Evolutionary conservation across 2,888 invertebrate genomes (phyloP).

Genomic region (Petrolisthes cinctipes): DNA sequence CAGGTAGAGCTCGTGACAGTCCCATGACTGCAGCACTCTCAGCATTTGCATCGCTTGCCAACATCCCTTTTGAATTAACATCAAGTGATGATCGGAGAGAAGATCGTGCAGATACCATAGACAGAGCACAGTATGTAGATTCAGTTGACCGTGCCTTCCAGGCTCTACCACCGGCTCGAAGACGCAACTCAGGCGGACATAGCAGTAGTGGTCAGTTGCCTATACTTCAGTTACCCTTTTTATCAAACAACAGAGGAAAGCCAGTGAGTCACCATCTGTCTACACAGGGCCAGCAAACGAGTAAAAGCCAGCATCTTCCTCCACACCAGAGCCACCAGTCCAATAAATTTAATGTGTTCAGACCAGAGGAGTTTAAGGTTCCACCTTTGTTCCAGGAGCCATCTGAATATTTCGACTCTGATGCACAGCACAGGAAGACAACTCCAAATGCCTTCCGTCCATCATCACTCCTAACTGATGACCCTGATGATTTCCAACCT

Average conservation of each 20-base stretch:
- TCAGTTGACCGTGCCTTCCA: slow-evolving; percentile 40
- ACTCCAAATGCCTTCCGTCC: slow-evolving; percentile 49
- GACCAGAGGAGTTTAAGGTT: not conserved
- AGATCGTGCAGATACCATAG: slow-evolving; percentile 17
- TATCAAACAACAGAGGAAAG: not conserved
- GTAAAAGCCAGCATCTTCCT: not conserved
- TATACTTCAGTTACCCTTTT: slow-evolving; percentile 23
- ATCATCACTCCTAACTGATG: slow-evolving; percentile 39
- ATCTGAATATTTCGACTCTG: not conserved
- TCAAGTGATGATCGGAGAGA: not conserved
- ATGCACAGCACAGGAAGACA: slow-evolving; percentile 16
- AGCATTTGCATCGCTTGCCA: slow-evolving; percentile 51
- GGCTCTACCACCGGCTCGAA: slow-evolving; percentile 27
- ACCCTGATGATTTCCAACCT: slow-evolving; percentile 50
- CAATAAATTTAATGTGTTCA: not conserved
- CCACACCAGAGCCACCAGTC: slow-evolving; percentile 6
- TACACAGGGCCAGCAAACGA: slow-evolving; percentile 10
- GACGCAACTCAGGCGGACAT: slow-evolving; percentile 5
- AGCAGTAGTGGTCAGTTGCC: slow-evolving; percentile 7
- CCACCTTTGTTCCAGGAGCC: slow-evolving; percentile 10
- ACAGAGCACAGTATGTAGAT: slow-evolving; percentile 13
- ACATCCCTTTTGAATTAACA: slow-evolving; percentile 42
- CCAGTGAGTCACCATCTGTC: not conserved
- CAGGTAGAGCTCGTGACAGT: not conserved
- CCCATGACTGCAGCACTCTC: slow-evolving; percentile 51